Evolutionary conservation across 2,113 vertebrate species (phyloP), one percentile per base, ranked within the genome.

Genomic region (Craseonycteris thonglongyai): DNA sequence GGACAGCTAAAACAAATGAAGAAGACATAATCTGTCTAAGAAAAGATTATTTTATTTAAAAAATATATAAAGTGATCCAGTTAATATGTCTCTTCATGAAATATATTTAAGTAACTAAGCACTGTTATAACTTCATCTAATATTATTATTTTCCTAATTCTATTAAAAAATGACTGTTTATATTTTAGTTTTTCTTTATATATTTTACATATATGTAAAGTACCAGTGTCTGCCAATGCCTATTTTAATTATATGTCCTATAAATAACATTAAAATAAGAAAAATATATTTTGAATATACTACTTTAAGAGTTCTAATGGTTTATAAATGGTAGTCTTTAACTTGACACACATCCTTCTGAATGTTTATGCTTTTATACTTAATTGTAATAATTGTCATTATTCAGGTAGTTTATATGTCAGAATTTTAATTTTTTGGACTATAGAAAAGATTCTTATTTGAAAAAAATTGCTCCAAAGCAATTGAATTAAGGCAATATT

Each of bases 241-340:
- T 58, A 87, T 71, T 33, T 94, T 95, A 95, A 90, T 92, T 87
- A 61, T 63, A 30, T 30, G 72, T 71, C 19, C 42, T 47, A 63
- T 81, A 96, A 80, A 86, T 58, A 91, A 58, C 47, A 82, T 86
- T 95, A 91, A 69, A 79, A 74, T 40, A 11, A 92, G 78, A 35
- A 91, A 87, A 93, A 91, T 58, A 22, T 56, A 54, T 83, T 94
- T 78, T 80, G 15, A 93, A 59, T 66, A n/a, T 33, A 94, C 47
- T 40, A 82, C 30, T 83, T 93, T 94, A 93, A 69, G 42, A 76
- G 66, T 63, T 22, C 16, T 94, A 96, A 94, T 93, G 78, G 45
- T 18, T 79, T 61, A 15, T 90, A 81, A 91, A 66, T 83, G 78
- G 30, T 63, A 61, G 47, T 59, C 30, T 93, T 96, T 91, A 95